Base-by-base conservation (phyloP, 2,797 vertebrate genomes). In the Oreortyx pictus region DNA sequence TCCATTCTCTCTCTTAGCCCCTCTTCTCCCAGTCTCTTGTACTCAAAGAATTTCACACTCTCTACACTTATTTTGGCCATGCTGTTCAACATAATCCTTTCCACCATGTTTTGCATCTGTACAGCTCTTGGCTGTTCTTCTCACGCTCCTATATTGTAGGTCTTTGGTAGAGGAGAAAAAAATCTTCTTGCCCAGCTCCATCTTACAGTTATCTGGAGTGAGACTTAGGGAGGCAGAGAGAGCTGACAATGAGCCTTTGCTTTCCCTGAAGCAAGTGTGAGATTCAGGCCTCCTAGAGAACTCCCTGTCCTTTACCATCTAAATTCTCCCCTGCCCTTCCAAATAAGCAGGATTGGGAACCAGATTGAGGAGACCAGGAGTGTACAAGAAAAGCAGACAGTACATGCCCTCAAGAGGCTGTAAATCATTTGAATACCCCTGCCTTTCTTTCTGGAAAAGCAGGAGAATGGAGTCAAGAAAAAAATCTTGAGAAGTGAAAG, bases 111-210 rank as follows among this genome's bases (percentile, higher is more conserved):
- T 61, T 27, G 24, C 6, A n/a, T 24, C 17, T 74, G 11, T 79
- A 31, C 25, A 62, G 37, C 33, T 87, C 41, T 29, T 59, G 49
- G 22, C 10, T 89, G 19, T 2, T 73, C 66, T 78, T 88, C 54
- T 43, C 15, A 1, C 3, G 10, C 15, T 27, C 13, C n/a, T 67
- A 20, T 17, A 23, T 0, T 0, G 16, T 13, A 64, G 37, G 23
- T 72, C 9, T 7, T 3, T 4, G 1, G 11, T 11, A 23, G 16
- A 72, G 35, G 47, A 64, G 11, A 44, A 74, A 52, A 88, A 46
- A 2, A 50, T 50, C 4, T 41, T 23, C 59, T 44, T 90, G 22
- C 9, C 23, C 47, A 70, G 14, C 7, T 73, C 79, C 4, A 1
- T 16, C 14, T 41, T 59, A 52, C 3, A 3, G 4, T 9, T 14